Evolutionary conservation across 1,140 invertebrate species (phyloP).

Genomic region (Tribolium madens): DNA sequence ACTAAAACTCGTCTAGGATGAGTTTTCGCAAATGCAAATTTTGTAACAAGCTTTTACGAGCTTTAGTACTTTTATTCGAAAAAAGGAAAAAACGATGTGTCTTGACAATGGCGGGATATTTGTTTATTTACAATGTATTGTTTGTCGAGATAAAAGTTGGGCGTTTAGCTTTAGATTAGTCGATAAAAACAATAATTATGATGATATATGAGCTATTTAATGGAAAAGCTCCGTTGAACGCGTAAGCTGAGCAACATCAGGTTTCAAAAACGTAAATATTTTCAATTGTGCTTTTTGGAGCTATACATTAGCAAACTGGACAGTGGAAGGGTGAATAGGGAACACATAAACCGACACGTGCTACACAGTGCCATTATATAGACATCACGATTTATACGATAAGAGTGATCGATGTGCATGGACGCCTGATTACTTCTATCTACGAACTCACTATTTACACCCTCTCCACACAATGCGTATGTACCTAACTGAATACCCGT

Average conservation of each 20-base stretch:
- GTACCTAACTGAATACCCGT: constrained; percentile 8
- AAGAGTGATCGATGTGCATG: constrained; percentile 48
- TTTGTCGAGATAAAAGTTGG: not conserved
- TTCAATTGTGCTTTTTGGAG: constrained; percentile 34
- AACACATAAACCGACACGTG: constrained; percentile 43
- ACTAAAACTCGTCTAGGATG: not conserved
- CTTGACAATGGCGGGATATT: not conserved
- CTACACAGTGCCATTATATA: constrained; percentile 46
- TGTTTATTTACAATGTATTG: not conserved
- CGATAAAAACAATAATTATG: constrained; percentile 38
- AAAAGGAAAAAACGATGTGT: not conserved
- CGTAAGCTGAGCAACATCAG: constrained; percentile 30
- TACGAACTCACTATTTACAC: constrained; percentile 45
- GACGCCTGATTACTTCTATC: constrained; percentile 45
- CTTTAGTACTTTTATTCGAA: not conserved
- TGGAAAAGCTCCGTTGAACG: constrained; percentile 30
- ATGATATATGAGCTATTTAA: constrained; percentile 38
- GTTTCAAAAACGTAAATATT: constrained; percentile 38
- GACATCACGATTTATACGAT: constrained; percentile 47
- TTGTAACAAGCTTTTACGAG: not conserved
- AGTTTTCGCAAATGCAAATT: not conserved
- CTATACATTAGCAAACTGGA: constrained; percentile 39
- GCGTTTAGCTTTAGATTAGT: constrained; percentile 14
- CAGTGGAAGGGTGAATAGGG: constrained; percentile 36
- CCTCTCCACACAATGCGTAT: constrained; percentile 33